Evolutionary conservation across 2,888 invertebrate species (phyloP), one percentile per base, ranked within the genome.

Genomic region (Siphlonurus alternatus): DNA sequence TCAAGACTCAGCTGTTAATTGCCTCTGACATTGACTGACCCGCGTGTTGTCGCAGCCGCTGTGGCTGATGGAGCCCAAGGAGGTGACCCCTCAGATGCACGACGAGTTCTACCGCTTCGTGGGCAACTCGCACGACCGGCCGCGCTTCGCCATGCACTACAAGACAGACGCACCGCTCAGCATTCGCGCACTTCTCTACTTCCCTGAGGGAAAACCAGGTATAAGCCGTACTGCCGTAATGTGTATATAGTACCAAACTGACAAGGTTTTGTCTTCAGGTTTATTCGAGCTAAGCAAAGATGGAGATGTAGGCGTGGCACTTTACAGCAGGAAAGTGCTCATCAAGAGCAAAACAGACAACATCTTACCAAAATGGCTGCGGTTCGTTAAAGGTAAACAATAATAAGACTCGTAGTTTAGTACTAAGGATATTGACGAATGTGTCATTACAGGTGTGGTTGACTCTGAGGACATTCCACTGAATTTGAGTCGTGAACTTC

Each of bases 401-500:
- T 18, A 25, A 59, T 56, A 7, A n/a, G 18, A 61, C 5, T 3
- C 15, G 3, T 22, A 22, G 10, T 63, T 22, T 53, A 59, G 7
- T n/a, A 22, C 23, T 18, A 10, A 15, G 53, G 7, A 19, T 22
- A 60, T 67, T 61, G 2, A 51, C 19, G 23, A 15, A n/a, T 18
- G 5, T 56, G 7, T 56, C 7, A 61, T 69, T 70, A 61, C 71
- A 85, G 86, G 96, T 73, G 96, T 98, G 25, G 94, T 98, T 19
- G 98, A 98, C 79, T 96, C 95, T 1, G 98, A 98, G 80, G 98
- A 98, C 76, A 96, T 98, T 78, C 98, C 98, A 56, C 78, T 98
- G 64, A 98, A 98, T 82, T 81, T 98, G 66, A 97, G 96, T 74
- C 82, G 98, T 73, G 98, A 98, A 76, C 77, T 98, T 66, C 79